Base-by-base conservation (phyloP, 2,113 vertebrate species). In the Capreolus pygargus region DNA sequence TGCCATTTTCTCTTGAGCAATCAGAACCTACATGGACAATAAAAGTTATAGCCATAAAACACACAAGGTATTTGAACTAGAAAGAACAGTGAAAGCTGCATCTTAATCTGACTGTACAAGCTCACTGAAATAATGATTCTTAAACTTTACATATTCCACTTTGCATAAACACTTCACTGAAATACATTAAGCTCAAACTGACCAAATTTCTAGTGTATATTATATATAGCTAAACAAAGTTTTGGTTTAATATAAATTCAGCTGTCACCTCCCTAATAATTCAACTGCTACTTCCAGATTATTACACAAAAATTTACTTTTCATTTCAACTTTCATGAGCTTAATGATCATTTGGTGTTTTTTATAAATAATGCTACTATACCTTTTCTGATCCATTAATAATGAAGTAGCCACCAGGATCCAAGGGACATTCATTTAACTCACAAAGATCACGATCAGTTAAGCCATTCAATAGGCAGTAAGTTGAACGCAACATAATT, bases 351-450 rank as follows among this genome's bases (percentile, higher is more conserved):
- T 54, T 82, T 88, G 82, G 3, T 43, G 78, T 64, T 74, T 79
- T 91, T 47, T 23, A 2, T 50, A 94, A 96, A 79, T 5, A 85
- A 97, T 33, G 17, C 27, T 91, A 96, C 43, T 76, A 96, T 97
- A 99, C 99, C 99, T 99, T 99, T 98, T 99, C 99, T 15, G 99
- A 99, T 93, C 99, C 99, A 95, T 99, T 99, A 98, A 99, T 99
- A 98, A 99, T 99, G 96, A 99, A 99, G 98, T 99, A 99, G 45
- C 99, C 99, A 28, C 99, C 99, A 0, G 99, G 99, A 98, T 99
- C 99, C 47, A 99, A 99, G 0, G 99, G 99, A 94, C 99, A 99
- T 95, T 99, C 99, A 28, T 99, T 99, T 94, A 99, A 99, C 97
- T 99, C 99, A 96, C 99, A 99, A 52, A 99, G 99, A 95, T 99